These are phyloP conservation scores for Selenia dentaria DNA, from an alignment of 2,888 invertebrate genomes.

Conservation along the genomic window DNA sequence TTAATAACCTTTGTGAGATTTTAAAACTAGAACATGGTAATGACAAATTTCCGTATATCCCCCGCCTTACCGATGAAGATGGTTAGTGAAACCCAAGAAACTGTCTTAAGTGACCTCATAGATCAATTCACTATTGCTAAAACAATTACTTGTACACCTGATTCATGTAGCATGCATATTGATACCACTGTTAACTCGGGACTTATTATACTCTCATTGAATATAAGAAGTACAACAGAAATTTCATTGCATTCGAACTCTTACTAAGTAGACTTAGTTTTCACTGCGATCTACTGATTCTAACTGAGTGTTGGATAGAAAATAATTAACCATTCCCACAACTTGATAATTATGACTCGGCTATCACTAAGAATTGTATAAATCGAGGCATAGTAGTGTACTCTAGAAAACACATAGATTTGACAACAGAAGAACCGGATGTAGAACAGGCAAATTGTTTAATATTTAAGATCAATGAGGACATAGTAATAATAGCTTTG, in stretches of 20 bases:
- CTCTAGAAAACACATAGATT: background rate
- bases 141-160: background rate
- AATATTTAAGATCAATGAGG: background rate
- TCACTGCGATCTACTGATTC: background rate
- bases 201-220: background rate
- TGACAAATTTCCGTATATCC: too few relatives aligned
- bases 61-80: too few relatives aligned
- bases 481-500: background rate
- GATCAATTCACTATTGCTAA: background rate
- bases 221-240: background rate
- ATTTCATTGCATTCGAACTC: background rate
- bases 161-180: background rate
- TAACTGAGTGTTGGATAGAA: background rate
- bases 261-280: background rate
- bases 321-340: background rate
- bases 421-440: background rate
- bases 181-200: background rate
- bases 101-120: background rate
- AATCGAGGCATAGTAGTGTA: constrained; percentile 8
- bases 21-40: too few relatives aligned
- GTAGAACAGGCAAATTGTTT: constrained; percentile 7
- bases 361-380: background rate
- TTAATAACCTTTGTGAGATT: too few relatives aligned
- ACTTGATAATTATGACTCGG: background rate
- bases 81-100: too few relatives aligned